phyloP scores from a whole-genome alignment of 2,113 vertebrate species.

The Sinocyclocheilus maitianheensis region DNA sequence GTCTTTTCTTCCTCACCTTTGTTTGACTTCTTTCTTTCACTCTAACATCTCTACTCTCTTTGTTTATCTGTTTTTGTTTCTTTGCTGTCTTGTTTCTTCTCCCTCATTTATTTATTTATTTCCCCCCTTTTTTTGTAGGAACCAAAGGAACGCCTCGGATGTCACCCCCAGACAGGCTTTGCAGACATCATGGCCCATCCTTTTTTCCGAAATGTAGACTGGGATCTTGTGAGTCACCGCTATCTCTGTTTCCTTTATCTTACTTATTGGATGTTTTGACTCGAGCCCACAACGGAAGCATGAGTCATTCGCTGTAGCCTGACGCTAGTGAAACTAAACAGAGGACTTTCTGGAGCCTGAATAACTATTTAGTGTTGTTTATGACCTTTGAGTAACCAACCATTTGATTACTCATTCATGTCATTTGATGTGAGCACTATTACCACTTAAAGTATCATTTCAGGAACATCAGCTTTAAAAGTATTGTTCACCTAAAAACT shows the following conservation, averaged over 20 bases:
- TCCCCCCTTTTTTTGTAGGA: conserved; percentile 75
- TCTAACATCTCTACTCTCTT: not conserved
- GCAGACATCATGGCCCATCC: conserved; percentile 97
- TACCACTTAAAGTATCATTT: conserved; percentile 4
- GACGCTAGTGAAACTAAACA: conserved; percentile 24
- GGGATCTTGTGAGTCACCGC: conserved; percentile 90
- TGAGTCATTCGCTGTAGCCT: conserved; percentile 16
- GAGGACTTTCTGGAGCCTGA: not conserved
- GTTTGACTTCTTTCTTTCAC: conserved; percentile 1
- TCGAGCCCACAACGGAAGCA: not conserved
- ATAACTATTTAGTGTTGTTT: conserved; percentile 15
- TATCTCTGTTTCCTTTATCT: conserved; percentile 5
- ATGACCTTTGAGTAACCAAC: conserved; percentile 27
- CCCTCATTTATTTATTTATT: not conserved
- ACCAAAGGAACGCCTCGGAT: conserved; percentile 94
- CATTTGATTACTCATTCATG: conserved; percentile 23
- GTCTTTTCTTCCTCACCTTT: not conserved
- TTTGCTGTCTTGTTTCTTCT: not conserved
- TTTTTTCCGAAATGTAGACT: conserved; percentile 96
- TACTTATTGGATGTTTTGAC: conserved; percentile 8
- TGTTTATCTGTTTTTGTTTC: not conserved
- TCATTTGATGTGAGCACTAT: not conserved
- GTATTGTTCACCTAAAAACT: not conserved
- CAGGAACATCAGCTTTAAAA: not conserved
- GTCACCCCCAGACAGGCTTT: conserved; percentile 98